A percentile compares a stretch with the other conserved stretches of the same genome.
Evolutionary conservation across 1,140 invertebrate genomes (phyloP).

Genomic region (Chrysopa pallens): DNA sequence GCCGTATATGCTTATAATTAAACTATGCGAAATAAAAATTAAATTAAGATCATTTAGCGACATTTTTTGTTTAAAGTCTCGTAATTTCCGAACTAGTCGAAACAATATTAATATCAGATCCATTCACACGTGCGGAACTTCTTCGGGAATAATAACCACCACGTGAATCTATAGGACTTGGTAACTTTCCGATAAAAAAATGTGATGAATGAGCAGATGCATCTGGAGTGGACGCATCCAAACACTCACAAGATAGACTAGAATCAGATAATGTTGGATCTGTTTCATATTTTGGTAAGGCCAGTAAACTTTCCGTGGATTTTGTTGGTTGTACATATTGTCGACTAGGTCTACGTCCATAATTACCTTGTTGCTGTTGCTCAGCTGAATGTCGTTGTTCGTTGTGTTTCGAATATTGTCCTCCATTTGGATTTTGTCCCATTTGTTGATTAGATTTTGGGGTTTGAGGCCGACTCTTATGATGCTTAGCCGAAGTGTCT

Average conservation of each 20-base stretch:
- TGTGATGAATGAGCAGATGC: conserved; percentile 18
- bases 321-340: conserved; percentile 44
- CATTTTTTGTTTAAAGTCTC: conserved; percentile 22
- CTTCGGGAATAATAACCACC: conserved; percentile 29
- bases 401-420: conserved; percentile 22
- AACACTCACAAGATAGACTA: conserved; percentile 45
- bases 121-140: conserved; percentile 24
- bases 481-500: conserved; percentile 39
- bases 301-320: conserved; percentile 57
- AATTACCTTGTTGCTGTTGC: conserved; percentile 7
- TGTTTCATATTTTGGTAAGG: conserved; percentile 34
- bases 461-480: background rate
- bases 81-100: conserved; percentile 35
- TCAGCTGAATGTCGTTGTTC: conserved; percentile 12
- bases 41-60: too few species aligned
- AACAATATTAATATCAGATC: conserved; percentile 26
- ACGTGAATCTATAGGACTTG: conserved; percentile 23
- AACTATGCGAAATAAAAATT: too few species aligned
- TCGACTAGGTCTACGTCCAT: conserved; percentile 21
- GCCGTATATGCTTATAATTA: too few species aligned
- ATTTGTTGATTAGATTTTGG: background rate
- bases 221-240: conserved; percentile 24
- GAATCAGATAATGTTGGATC: conserved; percentile 39
- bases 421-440: conserved; percentile 3
- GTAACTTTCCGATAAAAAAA: conserved; percentile 23